Evolutionary conservation across 2,797 vertebrate species (phyloP), one percentile per base, ranked within the genome.

Genomic region (Pantherophis alleghaniensis): DNA sequence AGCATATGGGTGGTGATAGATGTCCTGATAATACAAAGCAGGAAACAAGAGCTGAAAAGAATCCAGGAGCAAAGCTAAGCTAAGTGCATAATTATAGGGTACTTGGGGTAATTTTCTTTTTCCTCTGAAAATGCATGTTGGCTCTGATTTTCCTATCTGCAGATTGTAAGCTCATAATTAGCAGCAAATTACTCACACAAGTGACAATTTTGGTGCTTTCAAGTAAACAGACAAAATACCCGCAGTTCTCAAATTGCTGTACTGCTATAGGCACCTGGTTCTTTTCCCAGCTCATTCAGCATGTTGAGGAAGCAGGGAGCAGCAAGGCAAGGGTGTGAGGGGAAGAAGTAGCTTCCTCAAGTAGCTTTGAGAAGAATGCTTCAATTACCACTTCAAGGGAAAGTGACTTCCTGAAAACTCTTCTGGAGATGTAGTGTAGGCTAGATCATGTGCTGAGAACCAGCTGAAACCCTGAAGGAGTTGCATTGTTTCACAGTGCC

Each of bases 81-180:
- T 98, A 98, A 98, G 96, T 97, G 96, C 95, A 95, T 98, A 98
- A 98, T 98, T 98, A 97, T 95, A 97, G 37, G 94, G 95, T 96
- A 96, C 96, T 98, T 96, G 95, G 95, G 95, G 94, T 97, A 97
- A 98, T 98, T 98, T 98, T 97, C 94, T 93, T 97, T 96, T 97
- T 97, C 96, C 96, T 97, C 96, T 97, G 97, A 98, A 98, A 97
- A 97, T 61, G 53, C 94, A 96, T 94, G 96, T 96, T 97, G 97
- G 97, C 96, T 97, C 96, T 97, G 97, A 98, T 97, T 98, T 98
- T 97, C 96, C 96, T 97, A 96, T 98, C 97, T 97, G 95, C 96
- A 98, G 97, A 98, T 96, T 97, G 96, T 97, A 97, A 98, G 96
- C 97, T 98, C 94, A 91, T 98, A 98, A 97, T 98, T 97, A 98